phyloP scores from a whole-genome alignment of 2,113 vertebrate species.

The Halcyon malimbica region DNA sequence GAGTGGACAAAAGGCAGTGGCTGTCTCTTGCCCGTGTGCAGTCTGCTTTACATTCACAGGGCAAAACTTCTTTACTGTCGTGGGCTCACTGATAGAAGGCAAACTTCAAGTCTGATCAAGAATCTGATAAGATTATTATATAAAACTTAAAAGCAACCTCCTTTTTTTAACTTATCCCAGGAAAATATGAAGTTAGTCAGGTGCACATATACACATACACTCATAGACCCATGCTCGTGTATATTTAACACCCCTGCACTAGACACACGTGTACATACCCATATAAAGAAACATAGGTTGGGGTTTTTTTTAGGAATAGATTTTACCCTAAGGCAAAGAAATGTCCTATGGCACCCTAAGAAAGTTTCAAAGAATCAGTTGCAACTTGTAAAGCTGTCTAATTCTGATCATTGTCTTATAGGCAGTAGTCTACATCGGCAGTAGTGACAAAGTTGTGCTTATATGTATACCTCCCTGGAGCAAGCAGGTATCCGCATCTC shows the following conservation, averaged over 20 bases:
- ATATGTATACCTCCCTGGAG: not conserved
- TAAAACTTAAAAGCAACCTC: not conserved
- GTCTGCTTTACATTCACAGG: not conserved
- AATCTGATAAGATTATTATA: not conserved
- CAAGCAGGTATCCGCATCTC: not conserved
- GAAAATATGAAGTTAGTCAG: not conserved
- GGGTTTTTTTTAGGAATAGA: not conserved
- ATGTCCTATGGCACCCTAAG: not conserved
- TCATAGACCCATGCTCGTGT: accelerated
- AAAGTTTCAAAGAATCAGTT: not conserved
- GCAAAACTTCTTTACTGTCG: not conserved
- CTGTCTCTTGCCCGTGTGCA: not conserved
- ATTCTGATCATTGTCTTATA: not conserved
- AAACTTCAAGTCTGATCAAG: not conserved
- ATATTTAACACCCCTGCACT: accelerated
- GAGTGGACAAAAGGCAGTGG: not conserved
- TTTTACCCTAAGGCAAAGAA: not conserved
- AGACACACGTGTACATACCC: accelerated
- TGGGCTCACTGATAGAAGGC: not conserved
- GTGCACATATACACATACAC: accelerated
- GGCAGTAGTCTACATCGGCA: not conserved
- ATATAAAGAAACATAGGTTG: not conserved
- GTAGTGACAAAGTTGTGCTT: not conserved
- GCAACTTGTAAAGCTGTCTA: not conserved
- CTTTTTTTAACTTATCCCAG: not conserved